These are phyloP conservation scores for Astreopora myriophthalma DNA, from an alignment of 64 coral and sea anemone genomes.

Conservation along the genomic window DNA sequence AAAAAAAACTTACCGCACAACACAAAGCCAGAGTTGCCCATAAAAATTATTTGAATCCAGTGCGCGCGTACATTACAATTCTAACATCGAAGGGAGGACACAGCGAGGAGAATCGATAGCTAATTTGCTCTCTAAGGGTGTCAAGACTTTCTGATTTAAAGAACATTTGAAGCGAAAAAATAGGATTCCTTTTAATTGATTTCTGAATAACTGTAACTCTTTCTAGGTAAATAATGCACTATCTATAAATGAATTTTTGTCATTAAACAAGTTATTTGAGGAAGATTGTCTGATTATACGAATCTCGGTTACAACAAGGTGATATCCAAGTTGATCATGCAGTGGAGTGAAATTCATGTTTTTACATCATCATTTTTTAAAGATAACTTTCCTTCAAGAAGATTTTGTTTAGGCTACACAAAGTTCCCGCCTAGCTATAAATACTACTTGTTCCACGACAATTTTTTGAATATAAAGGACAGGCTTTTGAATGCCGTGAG, in stretches of 20 bases:
- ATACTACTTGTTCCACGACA: not conserved
- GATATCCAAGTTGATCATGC: not conserved
- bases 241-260: not conserved
- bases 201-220: slow-evolving; percentile 30
- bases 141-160: slow-evolving; percentile 2
- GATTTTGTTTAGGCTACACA: not conserved
- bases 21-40: not conserved
- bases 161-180: not conserved
- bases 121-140: not conserved
- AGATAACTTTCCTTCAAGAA: too few species aligned
- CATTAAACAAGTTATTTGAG: not conserved
- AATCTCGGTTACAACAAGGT: not conserved
- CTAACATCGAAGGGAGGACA: not conserved
- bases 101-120: not conserved
- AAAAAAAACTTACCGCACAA: not conserved
- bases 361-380: not conserved
- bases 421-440: not conserved
- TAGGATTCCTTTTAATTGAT: slow-evolving; percentile 1
- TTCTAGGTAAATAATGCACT: slow-evolving; percentile 10
- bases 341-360: not conserved
- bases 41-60: not conserved
- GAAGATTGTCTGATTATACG: not conserved
- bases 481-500: not conserved
- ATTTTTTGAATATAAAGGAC: not conserved
- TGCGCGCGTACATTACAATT: not conserved